A percentile compares a stretch with the other conserved stretches of the same genome.
Conservation (phyloP, 2,797 vertebrate genomes). For the Parauchenoglanis ngamensis region DNA sequence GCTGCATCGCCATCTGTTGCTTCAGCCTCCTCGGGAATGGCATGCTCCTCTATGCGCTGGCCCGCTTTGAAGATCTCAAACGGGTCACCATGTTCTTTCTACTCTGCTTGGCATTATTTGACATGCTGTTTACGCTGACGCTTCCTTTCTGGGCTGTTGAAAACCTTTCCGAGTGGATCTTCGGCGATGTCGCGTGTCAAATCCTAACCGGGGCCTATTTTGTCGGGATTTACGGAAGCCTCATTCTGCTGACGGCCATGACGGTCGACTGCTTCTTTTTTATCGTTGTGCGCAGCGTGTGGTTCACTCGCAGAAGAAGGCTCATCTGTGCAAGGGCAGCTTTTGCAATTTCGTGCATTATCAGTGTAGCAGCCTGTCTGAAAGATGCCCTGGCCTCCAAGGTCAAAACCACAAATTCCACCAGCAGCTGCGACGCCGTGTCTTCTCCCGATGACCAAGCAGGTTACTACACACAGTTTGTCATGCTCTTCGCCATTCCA, state of each 20-base stretch:
- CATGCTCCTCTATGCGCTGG: conserved; percentile 63
- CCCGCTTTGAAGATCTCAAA: conserved; percentile 60
- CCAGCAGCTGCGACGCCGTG: background rate
- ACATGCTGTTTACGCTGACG: conserved; percentile 68
- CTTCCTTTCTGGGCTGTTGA: conserved; percentile 70
- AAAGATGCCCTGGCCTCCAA: conserved; percentile 51
- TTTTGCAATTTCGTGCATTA: conserved; percentile 66
- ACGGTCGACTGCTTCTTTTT: conserved; percentile 70
- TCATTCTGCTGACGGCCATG: conserved; percentile 72
- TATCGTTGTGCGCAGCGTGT: conserved; percentile 63
- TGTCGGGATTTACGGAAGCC: conserved; percentile 67
- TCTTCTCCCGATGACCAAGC: background rate
- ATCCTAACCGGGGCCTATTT: conserved; percentile 54
- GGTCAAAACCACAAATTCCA: accelerated
- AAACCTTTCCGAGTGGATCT: conserved; percentile 65
- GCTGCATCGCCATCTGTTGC: conserved; percentile 63
- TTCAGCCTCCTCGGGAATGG: conserved; percentile 66
- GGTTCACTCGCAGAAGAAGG: conserved; percentile 40
- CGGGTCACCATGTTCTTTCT: conserved; percentile 70
- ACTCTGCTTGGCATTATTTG: conserved; percentile 69
- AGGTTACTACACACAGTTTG: conserved; percentile 62
- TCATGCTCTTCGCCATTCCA: conserved; percentile 71
- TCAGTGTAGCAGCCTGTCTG: conserved; percentile 61
- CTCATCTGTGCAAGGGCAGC: conserved; percentile 42
- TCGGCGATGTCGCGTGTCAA: conserved; percentile 67